phyloP scores from a whole-genome alignment of 2,113 vertebrate species.

The Phainopepla nitens region DNA sequence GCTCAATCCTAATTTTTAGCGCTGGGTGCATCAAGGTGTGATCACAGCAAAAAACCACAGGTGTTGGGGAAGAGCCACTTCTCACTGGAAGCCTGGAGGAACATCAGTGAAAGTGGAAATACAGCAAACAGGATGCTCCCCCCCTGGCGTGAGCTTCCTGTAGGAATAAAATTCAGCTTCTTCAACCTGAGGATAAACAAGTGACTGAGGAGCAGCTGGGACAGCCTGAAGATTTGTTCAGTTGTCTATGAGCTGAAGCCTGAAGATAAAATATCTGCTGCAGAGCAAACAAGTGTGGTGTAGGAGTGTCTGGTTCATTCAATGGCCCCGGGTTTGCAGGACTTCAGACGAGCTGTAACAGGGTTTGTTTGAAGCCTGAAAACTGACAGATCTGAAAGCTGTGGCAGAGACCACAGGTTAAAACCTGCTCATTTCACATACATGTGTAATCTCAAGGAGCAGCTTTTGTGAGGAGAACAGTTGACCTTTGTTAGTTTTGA shows the following conservation, averaged over 20 bases:
- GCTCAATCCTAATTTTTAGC: constrained; percentile 1
- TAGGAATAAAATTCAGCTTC: neutral
- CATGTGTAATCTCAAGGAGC: neutral
- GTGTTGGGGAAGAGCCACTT: constrained; percentile 24
- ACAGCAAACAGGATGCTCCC: neutral
- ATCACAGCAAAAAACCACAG: constrained; percentile 19
- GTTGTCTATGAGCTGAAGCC: neutral
- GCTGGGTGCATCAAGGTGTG: constrained; percentile 13
- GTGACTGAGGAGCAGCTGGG: neutral
- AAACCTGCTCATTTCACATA: neutral
- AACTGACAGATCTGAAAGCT: constrained; percentile 2
- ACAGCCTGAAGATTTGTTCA: neutral
- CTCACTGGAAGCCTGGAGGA: constrained; percentile 5
- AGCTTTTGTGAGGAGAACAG: neutral
- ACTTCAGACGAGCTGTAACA: neutral
- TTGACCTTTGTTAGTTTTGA: constrained; percentile 25
- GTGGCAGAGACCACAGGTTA: neutral
- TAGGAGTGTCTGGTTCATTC: constrained; percentile 1
- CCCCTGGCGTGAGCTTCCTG: neutral
- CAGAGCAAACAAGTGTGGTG: neutral
- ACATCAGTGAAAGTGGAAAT: neutral
- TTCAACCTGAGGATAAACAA: neutral
- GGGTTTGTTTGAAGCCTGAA: constrained; percentile 20
- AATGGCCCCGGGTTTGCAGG: neutral
- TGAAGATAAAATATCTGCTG: neutral